A percentile compares a stretch with the other conserved stretches of the same genome.
These are phyloP conservation scores for Sminthurides aquaticus DNA, from an alignment of 2,888 invertebrate genomes.

Conservation along the genomic window DNA sequence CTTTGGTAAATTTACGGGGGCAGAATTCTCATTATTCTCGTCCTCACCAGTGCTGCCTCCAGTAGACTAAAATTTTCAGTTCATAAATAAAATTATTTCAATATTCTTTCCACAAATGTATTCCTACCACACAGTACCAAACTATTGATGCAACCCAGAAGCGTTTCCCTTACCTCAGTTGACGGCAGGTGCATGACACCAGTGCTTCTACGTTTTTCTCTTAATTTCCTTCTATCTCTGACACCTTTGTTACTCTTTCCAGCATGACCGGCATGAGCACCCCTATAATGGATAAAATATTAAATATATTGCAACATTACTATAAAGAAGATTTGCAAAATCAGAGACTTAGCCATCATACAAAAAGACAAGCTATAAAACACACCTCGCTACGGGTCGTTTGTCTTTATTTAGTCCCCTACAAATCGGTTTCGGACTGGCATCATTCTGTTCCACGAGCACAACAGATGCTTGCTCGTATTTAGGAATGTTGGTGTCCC, in stretches of 20 bases:
- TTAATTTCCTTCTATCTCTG: constrained; percentile 54
- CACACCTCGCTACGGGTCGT: constrained; percentile 42
- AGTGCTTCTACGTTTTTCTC: constrained; percentile 55
- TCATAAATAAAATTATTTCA: constrained; percentile 1
- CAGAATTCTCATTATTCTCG: constrained; percentile 49
- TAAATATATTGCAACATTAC: too few relatives aligned
- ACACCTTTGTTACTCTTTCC: constrained; percentile 54
- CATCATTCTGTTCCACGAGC: constrained; percentile 46
- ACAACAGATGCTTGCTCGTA: constrained; percentile 42
- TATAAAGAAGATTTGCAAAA: constrained; percentile 13
- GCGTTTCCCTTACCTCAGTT: constrained; percentile 53
- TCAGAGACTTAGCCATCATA: not conserved
- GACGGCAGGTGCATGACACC: constrained; percentile 56
- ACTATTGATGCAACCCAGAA: not conserved
- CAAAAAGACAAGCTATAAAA: too few relatives aligned
- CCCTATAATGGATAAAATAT: too few relatives aligned
- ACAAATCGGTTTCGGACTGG: constrained; percentile 49
- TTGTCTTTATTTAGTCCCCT: constrained; percentile 49
- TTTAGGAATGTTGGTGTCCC: constrained; percentile 36
- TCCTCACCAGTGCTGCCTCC: constrained; percentile 56
- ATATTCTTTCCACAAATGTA: not conserved
- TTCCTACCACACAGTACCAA: constrained; percentile 5
- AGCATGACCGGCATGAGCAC: too few relatives aligned
- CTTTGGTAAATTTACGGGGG: constrained; percentile 48
- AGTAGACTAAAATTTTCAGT: constrained; percentile 50